Evolutionary conservation across 2,113 vertebrate genomes (phyloP), one percentile per base, ranked within the genome.

Genomic region (Scopus umbretta): DNA sequence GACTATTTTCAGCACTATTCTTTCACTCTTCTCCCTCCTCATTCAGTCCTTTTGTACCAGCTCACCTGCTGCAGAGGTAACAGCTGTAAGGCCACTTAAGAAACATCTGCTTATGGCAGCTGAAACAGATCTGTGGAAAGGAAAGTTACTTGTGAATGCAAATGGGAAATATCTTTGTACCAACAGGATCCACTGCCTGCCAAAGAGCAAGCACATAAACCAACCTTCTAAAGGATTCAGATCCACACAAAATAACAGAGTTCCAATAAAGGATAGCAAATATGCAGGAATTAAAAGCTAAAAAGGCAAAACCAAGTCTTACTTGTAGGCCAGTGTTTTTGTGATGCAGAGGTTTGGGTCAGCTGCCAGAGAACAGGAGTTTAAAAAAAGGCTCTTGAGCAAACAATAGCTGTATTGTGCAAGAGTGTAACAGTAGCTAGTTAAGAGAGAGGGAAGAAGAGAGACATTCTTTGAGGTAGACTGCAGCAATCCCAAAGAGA

Each of bases 41-140:
- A 50, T 80, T 87, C 58, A 67, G 18, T 43, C 17, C 45, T 82
- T 93, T 95, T 72, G 30, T 81, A 83, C 34, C 72, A 94, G 47
- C 95, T 97, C 97, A 98, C 98, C 97, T 97, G 92, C 96, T 97
- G 94, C 98, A 98, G 63, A 98, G 95, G 95, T 97, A 96, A 88
- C 98, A 98, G 76, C 71, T 89, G 94, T 97, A 97, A 59, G 95
- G 97, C 98, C 98, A 98, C 82, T 97, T 91, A 49, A 98, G 97
- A 76, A 95, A 97, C 87, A 97, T 96, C 90, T 96, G 94, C 92
- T 94, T 97, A 63, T 20, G 56, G 90, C 98, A 98, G 93, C 90
- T 94, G 85, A 95, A 95, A 92, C 98, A 98, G 73, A 96, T 86
- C 98, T 98, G 90, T 65, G 87, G 90, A 79, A 83, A 81, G 26